Percentiles rank a stretch among this genome's conserved stretches.
Evolutionary conservation across 2,888 invertebrate species (phyloP).

Genomic region (Acanthosepion esculentum): DNA sequence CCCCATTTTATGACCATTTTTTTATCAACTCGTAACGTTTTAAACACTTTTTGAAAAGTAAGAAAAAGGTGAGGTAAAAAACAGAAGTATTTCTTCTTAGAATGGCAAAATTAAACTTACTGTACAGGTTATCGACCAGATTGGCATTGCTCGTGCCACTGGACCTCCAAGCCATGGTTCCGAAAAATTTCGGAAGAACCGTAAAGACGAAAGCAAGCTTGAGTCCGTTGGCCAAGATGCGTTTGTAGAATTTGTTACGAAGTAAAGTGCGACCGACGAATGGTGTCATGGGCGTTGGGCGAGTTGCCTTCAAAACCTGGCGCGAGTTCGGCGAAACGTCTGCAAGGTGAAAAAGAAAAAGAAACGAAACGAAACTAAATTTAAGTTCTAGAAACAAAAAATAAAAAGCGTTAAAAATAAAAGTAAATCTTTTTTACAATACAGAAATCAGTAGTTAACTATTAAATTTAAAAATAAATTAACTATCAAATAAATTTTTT

Average conservation of each 20-base stretch:
- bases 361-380: background rate
- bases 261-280: background rate
- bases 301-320: background rate
- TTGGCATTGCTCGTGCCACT: slow-evolving; percentile 66
- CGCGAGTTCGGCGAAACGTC: background rate
- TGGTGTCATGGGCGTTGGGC: slow-evolving; percentile 40
- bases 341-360: background rate
- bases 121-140: slow-evolving; percentile 65
- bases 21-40: background rate
- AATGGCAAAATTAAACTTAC: slow-evolving; percentile 56
- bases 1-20: background rate
- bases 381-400: background rate
- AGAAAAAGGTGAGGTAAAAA: background rate
- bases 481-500: no score
- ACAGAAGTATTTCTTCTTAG: background rate
- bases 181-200: slow-evolving; percentile 38
- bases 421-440: no score
- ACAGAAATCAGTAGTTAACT: no score
- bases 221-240: background rate
- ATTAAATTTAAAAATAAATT: no score
- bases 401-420: no score
- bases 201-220: slow-evolving; percentile 24
- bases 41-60: background rate
- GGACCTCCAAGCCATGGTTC: slow-evolving; percentile 68
- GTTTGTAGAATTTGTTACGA: background rate